Conservation (phyloP, 2,113 vertebrate species). For the Dasyprocta punctata region DNA sequence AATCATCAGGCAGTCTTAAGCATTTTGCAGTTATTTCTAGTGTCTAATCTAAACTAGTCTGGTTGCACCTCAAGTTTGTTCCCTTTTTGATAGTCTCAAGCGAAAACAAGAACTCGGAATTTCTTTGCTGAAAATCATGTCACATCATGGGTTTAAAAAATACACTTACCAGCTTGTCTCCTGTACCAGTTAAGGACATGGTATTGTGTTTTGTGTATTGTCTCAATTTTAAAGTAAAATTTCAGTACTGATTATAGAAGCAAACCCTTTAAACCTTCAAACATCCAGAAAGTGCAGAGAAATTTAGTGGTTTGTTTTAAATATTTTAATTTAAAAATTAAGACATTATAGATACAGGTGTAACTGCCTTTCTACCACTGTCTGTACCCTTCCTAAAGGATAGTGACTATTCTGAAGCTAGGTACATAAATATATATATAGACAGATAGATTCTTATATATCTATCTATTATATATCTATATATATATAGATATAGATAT, state of each 20-base stretch:
- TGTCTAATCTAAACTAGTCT: conserved; percentile 28
- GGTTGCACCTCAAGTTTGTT: background rate
- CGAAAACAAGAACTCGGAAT: background rate
- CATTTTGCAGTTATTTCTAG: conserved; percentile 45
- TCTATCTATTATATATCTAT: too few relatives aligned
- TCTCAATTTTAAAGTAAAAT: conserved; percentile 42
- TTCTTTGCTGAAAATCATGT: conserved; percentile 46
- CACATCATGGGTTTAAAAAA: conserved; percentile 24
- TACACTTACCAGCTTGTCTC: background rate
- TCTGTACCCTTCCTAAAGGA: background rate
- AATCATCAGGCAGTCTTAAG: background rate
- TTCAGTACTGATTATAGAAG: background rate
- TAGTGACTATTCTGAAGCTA: background rate
- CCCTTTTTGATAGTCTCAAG: conserved; percentile 15
- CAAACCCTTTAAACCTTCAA: conserved; percentile 18
- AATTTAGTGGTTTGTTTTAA: conserved; percentile 9
- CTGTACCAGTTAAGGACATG: background rate
- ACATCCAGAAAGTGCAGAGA: background rate
- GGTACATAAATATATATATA: too few relatives aligned
- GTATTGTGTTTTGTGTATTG: background rate
- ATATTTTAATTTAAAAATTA: conserved; percentile 31
- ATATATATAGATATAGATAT: too few relatives aligned
- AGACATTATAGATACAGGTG: background rate
- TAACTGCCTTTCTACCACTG: background rate
- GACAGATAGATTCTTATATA: too few relatives aligned